phyloP scores from a whole-genome alignment of 2,797 vertebrate species.

The Xyrichtys novacula region DNA sequence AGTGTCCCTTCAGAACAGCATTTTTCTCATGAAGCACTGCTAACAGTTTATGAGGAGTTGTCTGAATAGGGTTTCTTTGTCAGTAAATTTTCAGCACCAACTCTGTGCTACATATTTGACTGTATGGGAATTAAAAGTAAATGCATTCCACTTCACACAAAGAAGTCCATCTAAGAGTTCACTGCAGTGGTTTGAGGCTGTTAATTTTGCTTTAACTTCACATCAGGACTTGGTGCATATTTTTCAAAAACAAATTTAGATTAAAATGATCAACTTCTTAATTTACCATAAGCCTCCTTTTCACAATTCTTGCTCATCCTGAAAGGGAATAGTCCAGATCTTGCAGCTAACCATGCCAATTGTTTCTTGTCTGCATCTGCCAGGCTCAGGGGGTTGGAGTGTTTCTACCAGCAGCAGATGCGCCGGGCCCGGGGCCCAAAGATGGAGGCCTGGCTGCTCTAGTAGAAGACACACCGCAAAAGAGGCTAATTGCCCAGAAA shows the following conservation, averaged over 20 bases:
- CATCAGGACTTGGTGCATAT: background rate
- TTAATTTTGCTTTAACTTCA: background rate
- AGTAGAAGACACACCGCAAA: slow-evolving; percentile 96
- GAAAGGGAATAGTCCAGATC: background rate
- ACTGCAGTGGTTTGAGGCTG: background rate
- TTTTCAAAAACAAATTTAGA: background rate
- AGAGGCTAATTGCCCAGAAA: slow-evolving; percentile 95
- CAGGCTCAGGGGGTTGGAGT: slow-evolving; percentile 89
- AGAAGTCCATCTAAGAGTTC: background rate
- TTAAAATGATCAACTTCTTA: background rate
- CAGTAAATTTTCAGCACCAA: no score
- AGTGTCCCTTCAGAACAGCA: background rate
- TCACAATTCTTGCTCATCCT: background rate
- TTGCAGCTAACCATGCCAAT: background rate
- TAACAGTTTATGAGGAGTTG: background rate
- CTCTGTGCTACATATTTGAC: background rate
- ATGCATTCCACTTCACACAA: no score
- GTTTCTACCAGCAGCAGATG: slow-evolving; percentile 88
- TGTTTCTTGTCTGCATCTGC: slow-evolving; percentile 64
- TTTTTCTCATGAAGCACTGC: background rate
- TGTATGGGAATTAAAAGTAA: no score
- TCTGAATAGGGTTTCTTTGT: background rate
- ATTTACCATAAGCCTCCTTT: no score
- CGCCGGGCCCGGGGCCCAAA: slow-evolving; percentile 81
- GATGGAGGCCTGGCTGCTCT: slow-evolving; percentile 90